phyloP scores from a whole-genome alignment of 2,797 vertebrate species.

The Pangasius djambal region DNA sequence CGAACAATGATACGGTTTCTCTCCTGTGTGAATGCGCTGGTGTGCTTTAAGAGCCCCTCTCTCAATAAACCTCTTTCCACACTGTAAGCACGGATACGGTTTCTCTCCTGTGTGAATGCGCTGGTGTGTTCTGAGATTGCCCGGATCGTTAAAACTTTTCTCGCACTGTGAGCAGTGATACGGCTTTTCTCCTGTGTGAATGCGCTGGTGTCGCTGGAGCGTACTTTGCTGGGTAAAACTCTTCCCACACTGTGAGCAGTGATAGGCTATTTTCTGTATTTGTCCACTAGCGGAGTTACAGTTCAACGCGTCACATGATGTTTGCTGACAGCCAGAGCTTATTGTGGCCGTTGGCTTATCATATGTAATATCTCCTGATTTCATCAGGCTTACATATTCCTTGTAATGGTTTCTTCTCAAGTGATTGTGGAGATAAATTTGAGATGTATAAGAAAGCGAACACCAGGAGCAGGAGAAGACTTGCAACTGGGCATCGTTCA shows the following conservation, averaged over 20 bases:
- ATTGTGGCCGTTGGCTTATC: neutral
- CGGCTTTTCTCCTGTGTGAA: neutral
- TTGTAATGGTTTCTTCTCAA: neutral
- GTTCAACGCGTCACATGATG: neutral
- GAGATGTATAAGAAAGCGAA: neutral
- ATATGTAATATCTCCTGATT: neutral
- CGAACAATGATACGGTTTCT: neutral
- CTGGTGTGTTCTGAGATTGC: neutral
- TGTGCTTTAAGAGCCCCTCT: neutral
- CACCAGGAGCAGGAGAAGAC: slow-evolving; percentile 15
- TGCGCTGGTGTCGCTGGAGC: neutral
- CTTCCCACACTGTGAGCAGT: neutral
- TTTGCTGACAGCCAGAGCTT: neutral
- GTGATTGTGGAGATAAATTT: neutral
- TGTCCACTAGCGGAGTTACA: neutral
- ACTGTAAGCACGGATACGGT: neutral
- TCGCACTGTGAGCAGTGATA: neutral
- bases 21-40: neutral
- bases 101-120: neutral
- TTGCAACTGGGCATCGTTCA: neutral
- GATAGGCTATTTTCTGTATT: neutral
- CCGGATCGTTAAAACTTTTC: neutral
- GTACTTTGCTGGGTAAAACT: neutral
- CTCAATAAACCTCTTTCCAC: neutral
- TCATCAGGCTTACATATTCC: neutral